These are phyloP conservation scores for Cacatua alba DNA, from an alignment of 2,113 vertebrate genomes.

Conservation along the genomic window DNA sequence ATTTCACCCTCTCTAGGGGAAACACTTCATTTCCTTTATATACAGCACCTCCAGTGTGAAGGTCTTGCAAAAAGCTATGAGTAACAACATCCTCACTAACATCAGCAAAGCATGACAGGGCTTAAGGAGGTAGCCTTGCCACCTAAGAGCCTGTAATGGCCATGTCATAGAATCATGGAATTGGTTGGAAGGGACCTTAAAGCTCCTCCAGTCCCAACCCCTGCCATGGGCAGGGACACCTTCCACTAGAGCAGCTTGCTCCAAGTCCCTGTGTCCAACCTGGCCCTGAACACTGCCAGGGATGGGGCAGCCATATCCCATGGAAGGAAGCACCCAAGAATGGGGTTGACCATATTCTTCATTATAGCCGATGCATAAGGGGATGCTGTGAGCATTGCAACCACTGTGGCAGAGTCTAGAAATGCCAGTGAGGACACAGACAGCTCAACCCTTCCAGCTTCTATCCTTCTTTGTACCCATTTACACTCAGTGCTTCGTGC, in stretches of 20 bases:
- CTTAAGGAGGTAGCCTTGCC: too few species aligned
- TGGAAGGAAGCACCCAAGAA: neutral
- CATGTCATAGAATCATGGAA: too few species aligned
- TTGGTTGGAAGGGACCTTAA: neutral
- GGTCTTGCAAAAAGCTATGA: too few species aligned
- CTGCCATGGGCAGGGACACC: neutral
- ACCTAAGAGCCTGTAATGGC: too few species aligned
- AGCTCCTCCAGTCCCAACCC: neutral
- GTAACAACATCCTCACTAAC: too few species aligned
- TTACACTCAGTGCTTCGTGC: neutral
- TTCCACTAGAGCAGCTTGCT: neutral
- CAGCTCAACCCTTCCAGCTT: neutral
- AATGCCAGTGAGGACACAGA: neutral
- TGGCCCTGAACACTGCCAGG: neutral
- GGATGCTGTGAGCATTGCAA: neutral
- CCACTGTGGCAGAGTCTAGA: neutral
- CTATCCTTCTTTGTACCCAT: neutral
- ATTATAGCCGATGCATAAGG: accelerated
- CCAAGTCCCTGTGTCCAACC: neutral
- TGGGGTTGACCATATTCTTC: accelerated
- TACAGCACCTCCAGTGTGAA: too few species aligned
- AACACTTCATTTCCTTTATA: too few species aligned
- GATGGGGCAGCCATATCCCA: neutral
- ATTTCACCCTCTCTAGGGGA: too few species aligned
- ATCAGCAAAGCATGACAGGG: too few species aligned